Percentiles rank a stretch among this genome's conserved stretches.
Evolutionary conservation across 23 tunicate species (phyloP).

Genomic region (Ciona savignyi): DNA sequence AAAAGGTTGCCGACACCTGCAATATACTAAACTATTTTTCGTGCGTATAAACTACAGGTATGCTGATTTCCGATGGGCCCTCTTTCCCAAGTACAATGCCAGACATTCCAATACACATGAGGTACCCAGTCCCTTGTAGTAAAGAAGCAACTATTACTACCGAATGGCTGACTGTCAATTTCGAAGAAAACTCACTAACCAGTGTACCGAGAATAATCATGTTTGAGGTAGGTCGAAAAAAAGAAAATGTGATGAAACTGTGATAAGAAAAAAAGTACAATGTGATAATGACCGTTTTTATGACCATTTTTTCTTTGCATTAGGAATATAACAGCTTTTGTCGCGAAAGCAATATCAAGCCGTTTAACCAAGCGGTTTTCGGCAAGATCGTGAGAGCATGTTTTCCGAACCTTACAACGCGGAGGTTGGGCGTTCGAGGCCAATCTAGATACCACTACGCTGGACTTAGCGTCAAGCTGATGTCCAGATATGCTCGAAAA

Average conservation of each 20-base stretch:
- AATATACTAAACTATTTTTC: no score
- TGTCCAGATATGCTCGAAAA: conserved; percentile 36
- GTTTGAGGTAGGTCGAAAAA: conserved; percentile 73
- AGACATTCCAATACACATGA: conserved; percentile 10
- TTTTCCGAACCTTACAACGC: conserved; percentile 84
- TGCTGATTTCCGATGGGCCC: conserved; percentile 22
- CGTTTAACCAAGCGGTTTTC: conserved; percentile 92
- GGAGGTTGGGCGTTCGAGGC: conserved; percentile 85
- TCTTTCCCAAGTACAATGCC: conserved; percentile 50
- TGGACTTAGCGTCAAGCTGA: conserved; percentile 70
- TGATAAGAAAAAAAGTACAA: no score
- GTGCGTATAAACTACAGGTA: conserved; percentile 10
- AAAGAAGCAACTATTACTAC: conserved; percentile 67
- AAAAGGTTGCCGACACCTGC: no score
- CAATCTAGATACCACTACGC: conserved; percentile 93
- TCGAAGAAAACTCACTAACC: conserved; percentile 66
- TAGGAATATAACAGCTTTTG: conserved; percentile 63
- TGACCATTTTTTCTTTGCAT: no score
- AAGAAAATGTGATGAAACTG: no score
- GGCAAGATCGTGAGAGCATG: conserved; percentile 94
- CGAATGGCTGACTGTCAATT: conserved; percentile 72
- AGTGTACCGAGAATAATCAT: conserved; percentile 78
- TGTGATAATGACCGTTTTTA: no score
- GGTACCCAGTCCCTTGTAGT: conserved; percentile 84
- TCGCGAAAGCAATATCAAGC: conserved; percentile 26